phyloP scores from a whole-genome alignment of 2,888 invertebrate genomes.

The Caenorhabditis sp. region DNA sequence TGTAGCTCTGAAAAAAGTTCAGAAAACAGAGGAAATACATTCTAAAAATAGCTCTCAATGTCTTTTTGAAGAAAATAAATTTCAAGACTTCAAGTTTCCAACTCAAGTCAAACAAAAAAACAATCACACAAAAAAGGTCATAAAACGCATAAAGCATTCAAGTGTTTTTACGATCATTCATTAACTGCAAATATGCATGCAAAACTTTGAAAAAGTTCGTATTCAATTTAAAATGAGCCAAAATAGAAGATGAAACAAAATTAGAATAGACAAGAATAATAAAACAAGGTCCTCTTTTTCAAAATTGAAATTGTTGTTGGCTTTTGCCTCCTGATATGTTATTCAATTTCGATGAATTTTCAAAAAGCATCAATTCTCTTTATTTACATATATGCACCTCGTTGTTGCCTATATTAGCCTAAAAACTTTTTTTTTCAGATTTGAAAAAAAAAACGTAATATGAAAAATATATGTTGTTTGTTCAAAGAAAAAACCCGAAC shows the following conservation, averaged over 20 bases:
- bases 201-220: not conserved
- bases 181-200: not conserved
- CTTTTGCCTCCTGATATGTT: slow-evolving; percentile 21
- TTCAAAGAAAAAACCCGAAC: not conserved
- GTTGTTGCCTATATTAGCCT: not conserved
- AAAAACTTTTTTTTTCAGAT: not conserved
- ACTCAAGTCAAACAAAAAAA: not conserved
- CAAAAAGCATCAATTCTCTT: slow-evolving; percentile 11
- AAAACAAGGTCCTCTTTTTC: no score
- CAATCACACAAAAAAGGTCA: not conserved
- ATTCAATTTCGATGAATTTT: slow-evolving; percentile 46
- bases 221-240: no score
- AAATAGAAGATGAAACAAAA: no score
- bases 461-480: not conserved
- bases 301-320: not conserved
- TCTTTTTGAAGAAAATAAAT: no score
- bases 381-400: not conserved
- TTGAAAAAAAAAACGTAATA: not conserved
- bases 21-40: no score
- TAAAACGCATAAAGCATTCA: not conserved
- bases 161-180: not conserved
- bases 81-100: no score
- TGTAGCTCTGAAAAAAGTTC: no score
- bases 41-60: no score
- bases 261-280: no score